These are phyloP conservation scores for Apteryx mantelli DNA, from an alignment of 2,113 vertebrate genomes.

Conservation along the genomic window DNA sequence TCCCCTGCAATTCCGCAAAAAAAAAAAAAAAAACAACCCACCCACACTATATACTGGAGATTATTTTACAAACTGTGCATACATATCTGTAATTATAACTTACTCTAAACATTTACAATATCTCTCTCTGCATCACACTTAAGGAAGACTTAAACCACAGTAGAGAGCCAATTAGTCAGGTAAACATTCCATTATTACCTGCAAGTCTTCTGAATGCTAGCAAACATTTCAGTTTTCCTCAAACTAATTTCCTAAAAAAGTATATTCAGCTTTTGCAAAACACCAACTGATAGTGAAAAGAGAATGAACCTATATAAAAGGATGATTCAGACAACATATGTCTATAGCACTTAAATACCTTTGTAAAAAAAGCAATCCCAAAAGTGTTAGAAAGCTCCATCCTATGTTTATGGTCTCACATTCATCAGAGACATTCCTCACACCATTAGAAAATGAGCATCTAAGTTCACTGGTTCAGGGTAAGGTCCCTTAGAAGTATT, in stretches of 20 bases:
- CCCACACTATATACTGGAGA: background rate
- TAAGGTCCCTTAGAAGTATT: background rate
- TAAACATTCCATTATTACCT: background rate
- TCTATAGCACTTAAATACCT: background rate
- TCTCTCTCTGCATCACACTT: background rate
- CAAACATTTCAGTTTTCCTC: background rate
- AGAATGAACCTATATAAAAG: background rate
- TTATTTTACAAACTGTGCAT: background rate
- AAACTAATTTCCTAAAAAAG: background rate
- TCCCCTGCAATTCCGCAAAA: background rate
- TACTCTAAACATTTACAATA: background rate
- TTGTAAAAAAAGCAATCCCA: background rate
- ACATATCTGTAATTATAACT: background rate
- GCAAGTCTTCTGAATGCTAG: background rate
- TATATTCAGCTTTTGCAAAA: background rate
- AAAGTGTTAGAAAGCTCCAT: background rate
- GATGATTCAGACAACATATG: background rate
- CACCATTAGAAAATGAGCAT: background rate
- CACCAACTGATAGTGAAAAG: background rate
- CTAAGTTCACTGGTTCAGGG: background rate
- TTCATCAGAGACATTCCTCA: background rate
- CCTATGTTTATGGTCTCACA: background rate
- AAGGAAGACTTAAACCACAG: background rate
- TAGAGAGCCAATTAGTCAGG: background rate
- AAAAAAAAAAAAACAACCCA: background rate